phyloP scores from a whole-genome alignment of 2,113 vertebrate genomes.

The Nannospalax galili region DNA sequence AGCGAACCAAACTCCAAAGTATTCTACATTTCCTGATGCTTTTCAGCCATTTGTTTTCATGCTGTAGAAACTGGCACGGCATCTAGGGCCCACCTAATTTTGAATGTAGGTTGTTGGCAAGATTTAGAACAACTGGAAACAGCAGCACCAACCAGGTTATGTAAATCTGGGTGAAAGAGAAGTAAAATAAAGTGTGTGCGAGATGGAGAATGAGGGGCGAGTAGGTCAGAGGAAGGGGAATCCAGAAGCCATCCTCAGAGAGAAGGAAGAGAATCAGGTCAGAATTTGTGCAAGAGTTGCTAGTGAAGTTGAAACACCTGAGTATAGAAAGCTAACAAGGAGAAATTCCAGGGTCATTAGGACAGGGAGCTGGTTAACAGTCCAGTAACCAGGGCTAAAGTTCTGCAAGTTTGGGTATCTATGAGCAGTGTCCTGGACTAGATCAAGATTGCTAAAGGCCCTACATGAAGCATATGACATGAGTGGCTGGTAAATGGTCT shows the following conservation, averaged over 20 bases:
- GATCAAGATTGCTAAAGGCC: not conserved
- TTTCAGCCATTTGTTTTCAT: conserved; percentile 76
- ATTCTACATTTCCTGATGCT: conserved; percentile 66
- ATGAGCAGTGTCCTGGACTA: accelerated
- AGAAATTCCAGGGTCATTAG: not conserved
- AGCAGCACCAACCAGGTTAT: conserved; percentile 40
- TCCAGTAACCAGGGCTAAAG: not conserved
- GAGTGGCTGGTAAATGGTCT: not conserved
- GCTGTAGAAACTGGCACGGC: conserved; percentile 45
- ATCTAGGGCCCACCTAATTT: conserved; percentile 63
- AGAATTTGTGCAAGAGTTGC: not conserved
- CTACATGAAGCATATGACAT: not conserved
- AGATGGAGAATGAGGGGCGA: conserved; percentile 32
- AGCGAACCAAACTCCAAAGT: conserved; percentile 26
- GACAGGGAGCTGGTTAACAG: not conserved
- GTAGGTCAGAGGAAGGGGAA: not conserved
- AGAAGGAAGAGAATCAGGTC: not conserved
- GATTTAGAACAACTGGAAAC: conserved; percentile 73
- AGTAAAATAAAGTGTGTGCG: conserved; percentile 41
- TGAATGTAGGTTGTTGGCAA: conserved; percentile 63
- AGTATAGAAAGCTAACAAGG: not conserved
- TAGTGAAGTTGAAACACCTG: not conserved
- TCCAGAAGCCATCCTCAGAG: not conserved
- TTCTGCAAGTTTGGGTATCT: not conserved
- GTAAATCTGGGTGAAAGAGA: conserved; percentile 52